A percentile compares a stretch with the other conserved stretches of the same genome.
Evolutionary conservation across 2,888 invertebrate species (phyloP).

Genomic region (Saturnia pavonia): DNA sequence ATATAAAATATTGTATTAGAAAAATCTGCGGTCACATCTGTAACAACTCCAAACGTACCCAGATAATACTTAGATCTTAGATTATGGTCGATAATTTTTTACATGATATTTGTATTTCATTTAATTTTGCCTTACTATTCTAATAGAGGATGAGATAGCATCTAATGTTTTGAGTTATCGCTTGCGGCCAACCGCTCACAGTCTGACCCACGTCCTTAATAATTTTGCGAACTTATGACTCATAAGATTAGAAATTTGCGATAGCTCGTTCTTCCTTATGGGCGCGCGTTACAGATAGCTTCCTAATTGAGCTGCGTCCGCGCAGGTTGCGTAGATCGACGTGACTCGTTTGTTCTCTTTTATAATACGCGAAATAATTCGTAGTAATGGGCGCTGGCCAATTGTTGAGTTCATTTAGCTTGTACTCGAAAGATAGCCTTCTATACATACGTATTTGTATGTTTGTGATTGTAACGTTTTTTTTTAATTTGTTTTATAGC

Average conservation of each 20-base stretch:
- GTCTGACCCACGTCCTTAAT: constrained; percentile 17
- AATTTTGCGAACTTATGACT: constrained; percentile 29
- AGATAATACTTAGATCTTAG: no score
- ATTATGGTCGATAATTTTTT: neutral
- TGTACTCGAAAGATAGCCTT: constrained; percentile 9
- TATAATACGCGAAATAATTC: constrained; percentile 28
- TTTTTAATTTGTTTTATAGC: neutral
- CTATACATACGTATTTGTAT: neutral
- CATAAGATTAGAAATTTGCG: constrained; percentile 38
- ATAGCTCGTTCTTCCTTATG: constrained; percentile 25
- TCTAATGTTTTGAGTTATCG: neutral
- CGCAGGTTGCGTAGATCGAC: constrained; percentile 19
- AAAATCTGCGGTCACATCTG: neutral
- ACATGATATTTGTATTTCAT: neutral
- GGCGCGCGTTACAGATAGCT: constrained; percentile 23
- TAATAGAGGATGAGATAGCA: neutral
- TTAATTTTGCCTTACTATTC: neutral
- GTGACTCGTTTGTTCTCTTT: constrained; percentile 20
- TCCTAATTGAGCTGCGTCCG: constrained; percentile 21
- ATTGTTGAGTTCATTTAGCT: constrained; percentile 13
- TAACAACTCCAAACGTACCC: neutral
- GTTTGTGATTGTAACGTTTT: neutral
- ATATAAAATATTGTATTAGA: neutral
- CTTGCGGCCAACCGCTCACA: constrained; percentile 10
- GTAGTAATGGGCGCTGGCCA: constrained; percentile 20